These are phyloP conservation scores for Catamblyrhynchus diadema DNA, from an alignment of 2,797 vertebrate genomes.

Conservation along the genomic window DNA sequence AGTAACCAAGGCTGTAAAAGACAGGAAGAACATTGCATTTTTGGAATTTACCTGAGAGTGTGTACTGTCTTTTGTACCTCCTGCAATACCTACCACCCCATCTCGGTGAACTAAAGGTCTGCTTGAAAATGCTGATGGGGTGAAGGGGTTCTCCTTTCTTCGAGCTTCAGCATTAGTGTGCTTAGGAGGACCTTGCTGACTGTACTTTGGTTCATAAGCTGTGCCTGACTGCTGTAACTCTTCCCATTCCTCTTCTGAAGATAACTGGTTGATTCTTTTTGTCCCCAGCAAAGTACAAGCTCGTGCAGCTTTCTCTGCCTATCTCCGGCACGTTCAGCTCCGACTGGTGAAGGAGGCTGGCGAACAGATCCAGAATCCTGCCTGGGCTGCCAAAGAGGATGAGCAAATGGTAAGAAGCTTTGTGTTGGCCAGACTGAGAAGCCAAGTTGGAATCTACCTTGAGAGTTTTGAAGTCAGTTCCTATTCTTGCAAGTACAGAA, in stretches of 20 bases:
- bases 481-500: background rate
- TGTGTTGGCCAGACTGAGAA: background rate
- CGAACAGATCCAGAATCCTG: constrained; percentile 71
- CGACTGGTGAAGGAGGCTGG: constrained; percentile 85
- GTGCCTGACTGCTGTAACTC: background rate
- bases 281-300: constrained; percentile 91
- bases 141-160: background rate
- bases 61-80: background rate
- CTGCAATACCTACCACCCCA: background rate
- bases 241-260: background rate
- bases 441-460: background rate
- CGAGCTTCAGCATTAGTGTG: background rate
- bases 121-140: background rate
- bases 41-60: background rate
- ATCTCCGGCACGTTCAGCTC: constrained; percentile 89
- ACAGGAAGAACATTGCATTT: background rate
- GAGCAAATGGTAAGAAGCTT: constrained; percentile 89
- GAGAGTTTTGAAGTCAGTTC: background rate
- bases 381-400: constrained; percentile 85
- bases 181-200: background rate
- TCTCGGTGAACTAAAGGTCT: background rate
- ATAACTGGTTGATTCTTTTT: background rate
- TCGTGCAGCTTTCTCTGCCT: constrained; percentile 91
- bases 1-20: background rate
- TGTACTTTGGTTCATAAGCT: background rate